phyloP scores from a whole-genome alignment of 2,888 invertebrate species.

The Meteorus cinctellus region DNA sequence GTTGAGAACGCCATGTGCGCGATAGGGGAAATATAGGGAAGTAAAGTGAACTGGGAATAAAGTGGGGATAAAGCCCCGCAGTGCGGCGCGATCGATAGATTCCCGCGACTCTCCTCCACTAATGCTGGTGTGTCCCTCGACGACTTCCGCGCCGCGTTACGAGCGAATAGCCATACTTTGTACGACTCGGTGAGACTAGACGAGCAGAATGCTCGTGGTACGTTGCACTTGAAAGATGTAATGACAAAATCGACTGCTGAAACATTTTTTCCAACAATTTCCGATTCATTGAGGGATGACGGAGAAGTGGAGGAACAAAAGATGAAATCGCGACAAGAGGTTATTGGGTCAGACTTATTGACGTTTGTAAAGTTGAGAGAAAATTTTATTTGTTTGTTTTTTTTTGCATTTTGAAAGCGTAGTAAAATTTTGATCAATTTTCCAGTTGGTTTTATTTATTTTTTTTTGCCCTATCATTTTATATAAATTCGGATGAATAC shows the following conservation, averaged over 20 bases:
- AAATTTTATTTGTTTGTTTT: not conserved
- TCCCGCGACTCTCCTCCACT: slow-evolving; percentile 57
- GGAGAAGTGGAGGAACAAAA: not conserved
- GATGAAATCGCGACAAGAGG: slow-evolving; percentile 2
- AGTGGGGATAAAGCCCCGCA: slow-evolving; percentile 73
- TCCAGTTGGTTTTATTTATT: not conserved
- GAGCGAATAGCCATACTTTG: slow-evolving; percentile 9
- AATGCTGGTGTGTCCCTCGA: slow-evolving; percentile 45
- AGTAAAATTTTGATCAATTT: not conserved
- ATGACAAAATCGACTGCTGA: not conserved
- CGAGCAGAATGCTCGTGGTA: slow-evolving; percentile 4
- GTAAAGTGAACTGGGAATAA: slow-evolving; percentile 13
- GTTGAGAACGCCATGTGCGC: slow-evolving; percentile 18
- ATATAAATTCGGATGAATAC: not conserved
- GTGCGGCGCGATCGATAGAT: slow-evolving; percentile 73
- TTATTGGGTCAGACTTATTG: slow-evolving; percentile 8
- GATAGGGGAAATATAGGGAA: slow-evolving; percentile 44
- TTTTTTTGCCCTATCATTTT: not conserved
- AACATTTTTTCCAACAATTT: not conserved
- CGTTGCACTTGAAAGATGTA: slow-evolving; percentile 9
- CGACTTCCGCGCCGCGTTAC: slow-evolving; percentile 21
- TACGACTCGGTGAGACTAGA: not conserved
- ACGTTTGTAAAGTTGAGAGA: not conserved
- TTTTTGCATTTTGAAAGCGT: not conserved
- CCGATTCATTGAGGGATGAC: not conserved